phyloP scores from a whole-genome alignment of 2,113 vertebrate genomes.

The Callipepla squamata region DNA sequence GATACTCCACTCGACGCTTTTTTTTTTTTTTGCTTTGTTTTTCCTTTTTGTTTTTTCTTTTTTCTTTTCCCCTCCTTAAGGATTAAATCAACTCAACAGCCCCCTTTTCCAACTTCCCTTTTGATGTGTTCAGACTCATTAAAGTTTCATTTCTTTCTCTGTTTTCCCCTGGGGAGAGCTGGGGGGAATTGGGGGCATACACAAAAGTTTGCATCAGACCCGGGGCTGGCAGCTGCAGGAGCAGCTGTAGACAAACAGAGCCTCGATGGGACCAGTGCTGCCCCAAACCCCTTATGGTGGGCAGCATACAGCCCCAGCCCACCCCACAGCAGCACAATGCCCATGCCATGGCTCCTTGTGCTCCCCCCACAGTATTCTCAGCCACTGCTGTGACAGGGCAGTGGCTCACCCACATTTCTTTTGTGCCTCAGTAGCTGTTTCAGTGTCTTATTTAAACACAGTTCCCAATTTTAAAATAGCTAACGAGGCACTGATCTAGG shows the following conservation, averaged over 20 bases:
- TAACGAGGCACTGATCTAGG: not conserved
- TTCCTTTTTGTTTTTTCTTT: not conserved
- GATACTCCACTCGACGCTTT: not conserved
- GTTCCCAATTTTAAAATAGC: conserved; percentile 60
- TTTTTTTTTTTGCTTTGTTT: not conserved
- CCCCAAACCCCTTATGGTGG: not conserved
- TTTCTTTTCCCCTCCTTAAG: not conserved
- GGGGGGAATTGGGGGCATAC: conserved; percentile 17
- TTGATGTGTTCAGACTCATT: conserved; percentile 61
- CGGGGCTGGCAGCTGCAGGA: conserved; percentile 42
- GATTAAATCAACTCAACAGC: conserved; percentile 58
- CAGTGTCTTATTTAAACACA: conserved; percentile 46
- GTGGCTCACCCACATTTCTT: not conserved
- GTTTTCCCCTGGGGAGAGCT: not conserved
- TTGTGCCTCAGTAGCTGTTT: conserved; percentile 29
- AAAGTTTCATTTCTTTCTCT: conserved; percentile 65
- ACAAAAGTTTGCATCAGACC: conserved; percentile 68
- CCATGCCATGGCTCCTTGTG: not conserved
- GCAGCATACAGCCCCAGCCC: not conserved
- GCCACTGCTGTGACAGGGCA: rapidly evolving
- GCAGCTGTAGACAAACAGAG: conserved; percentile 17
- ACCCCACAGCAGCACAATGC: rapidly evolving
- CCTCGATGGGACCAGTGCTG: not conserved
- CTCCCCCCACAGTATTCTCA: not conserved
- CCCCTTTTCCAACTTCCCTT: conserved; percentile 65